A percentile compares a stretch with the other conserved stretches of the same genome.
Conservation (phyloP, 2,888 invertebrate genomes). For the Lepeophtheirus nordmannii region DNA sequence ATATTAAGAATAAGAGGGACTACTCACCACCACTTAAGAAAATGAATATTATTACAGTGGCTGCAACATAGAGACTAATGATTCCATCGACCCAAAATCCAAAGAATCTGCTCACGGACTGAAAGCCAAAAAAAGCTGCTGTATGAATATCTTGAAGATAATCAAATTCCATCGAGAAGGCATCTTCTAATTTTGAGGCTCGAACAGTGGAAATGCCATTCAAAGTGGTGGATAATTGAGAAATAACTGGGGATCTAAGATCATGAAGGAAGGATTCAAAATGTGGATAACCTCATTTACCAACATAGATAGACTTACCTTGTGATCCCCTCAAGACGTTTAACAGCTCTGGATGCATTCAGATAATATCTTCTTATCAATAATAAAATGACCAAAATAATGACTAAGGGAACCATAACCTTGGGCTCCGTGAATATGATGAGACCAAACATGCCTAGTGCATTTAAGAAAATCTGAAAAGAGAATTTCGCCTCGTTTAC, state of each 20-base stretch:
- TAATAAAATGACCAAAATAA: background rate
- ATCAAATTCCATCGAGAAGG: conserved; percentile 61
- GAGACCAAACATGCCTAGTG: background rate
- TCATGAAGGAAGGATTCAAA: background rate
- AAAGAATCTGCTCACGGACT: conserved; percentile 77
- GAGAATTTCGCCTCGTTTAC: no score
- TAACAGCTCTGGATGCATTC: conserved; percentile 55
- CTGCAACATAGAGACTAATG: background rate
- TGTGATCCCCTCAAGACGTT: conserved; percentile 39
- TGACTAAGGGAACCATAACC: background rate
- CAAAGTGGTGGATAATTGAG: conserved; percentile 71
- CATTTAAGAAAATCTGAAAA: background rate
- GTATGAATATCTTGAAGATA: conserved; percentile 58
- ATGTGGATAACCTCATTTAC: background rate
- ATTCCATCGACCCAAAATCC: conserved; percentile 81
- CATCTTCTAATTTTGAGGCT: conserved; percentile 64
- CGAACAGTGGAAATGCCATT: conserved; percentile 81
- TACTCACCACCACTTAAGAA: background rate
- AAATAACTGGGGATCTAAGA: conserved; percentile 57
- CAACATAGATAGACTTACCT: background rate
- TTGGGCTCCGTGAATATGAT: background rate
- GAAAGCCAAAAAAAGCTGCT: conserved; percentile 78
- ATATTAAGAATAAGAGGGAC: no score
- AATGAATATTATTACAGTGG: background rate
- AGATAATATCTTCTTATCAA: conserved; percentile 3